Base-by-base conservation (phyloP, 2,113 vertebrate species). In the Sminthopsis crassicaudata region DNA sequence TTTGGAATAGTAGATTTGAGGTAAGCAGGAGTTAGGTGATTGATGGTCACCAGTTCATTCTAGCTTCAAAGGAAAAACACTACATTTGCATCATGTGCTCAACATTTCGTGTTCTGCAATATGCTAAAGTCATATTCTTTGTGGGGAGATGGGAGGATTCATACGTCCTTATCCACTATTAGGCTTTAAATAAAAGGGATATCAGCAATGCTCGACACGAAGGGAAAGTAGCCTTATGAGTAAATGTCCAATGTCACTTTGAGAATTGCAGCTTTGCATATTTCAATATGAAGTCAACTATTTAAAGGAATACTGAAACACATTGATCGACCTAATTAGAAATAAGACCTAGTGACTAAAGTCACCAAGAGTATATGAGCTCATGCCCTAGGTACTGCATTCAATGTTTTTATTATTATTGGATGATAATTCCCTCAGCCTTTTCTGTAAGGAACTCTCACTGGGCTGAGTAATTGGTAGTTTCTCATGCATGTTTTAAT, bases 401-500 rank as follows among this genome's bases (percentile, higher is more conserved):
- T 96, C 95, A 94, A 50, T 98, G 91, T 96, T 98, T 98, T 98
- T 98, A 97, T 98, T 98, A 98, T 97, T 97, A 98, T 97, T 98
- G 94, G 98, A 98, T 98, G 97, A 98, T 98, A 98, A 98, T 98
- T 98, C 95, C n/a, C 54, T 3, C 89, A 91, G 67, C 4, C 96
- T 98, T 98, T 98, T 96, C 97, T 97, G 51, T 96, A 98, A 94
- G 53, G 93, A 97, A 97, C n/a, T 98, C 98, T 98, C 98, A 88
- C 91, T 93, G 93, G 97, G 94, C 95, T 97, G 97, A 98, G 97
- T 98, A 98, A 98, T 96, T 98, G 98, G 98, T 97, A 96, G 95
- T 97, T 98, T 98, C 98, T 99, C 98, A 98, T 99, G 98, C 98
- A 99, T 98, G 98, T 98, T 99, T 99, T 98, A 98, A 98, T 97